Evolutionary conservation across 2,797 vertebrate species (phyloP), one percentile per base, ranked within the genome.

Genomic region (Taenioides sp.): DNA sequence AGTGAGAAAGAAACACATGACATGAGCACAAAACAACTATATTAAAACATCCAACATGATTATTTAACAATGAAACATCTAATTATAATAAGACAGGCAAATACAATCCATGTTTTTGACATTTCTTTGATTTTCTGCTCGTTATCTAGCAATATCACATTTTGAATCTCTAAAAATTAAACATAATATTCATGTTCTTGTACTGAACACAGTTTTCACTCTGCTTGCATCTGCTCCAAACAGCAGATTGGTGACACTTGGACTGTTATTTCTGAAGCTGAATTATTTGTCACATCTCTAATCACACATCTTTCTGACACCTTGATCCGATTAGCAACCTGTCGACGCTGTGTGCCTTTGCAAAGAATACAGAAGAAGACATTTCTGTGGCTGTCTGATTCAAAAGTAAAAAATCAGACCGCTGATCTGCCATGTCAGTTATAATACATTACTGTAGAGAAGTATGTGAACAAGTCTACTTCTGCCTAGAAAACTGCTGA

Each of bases 241-340:
- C 18, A 58, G 64, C 70, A 75, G 75, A 79, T 80, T 14, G 28
- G 62, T 77, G 75, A 76, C 75, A 76, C 70, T 65, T 73, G 62
- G 43, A 61, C 74, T 69, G 77, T 84, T 83, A 86, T 84, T 86
- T 85, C 80, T 73, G 66, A 76, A 75, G 81, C 70, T 70, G 77
- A 82, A 87, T 82, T 72, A 75, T 86, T 84, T 86, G 78, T 83
- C 88, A 76, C 81, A 72, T 77, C 79, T 20, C 74, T 70, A 43
- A 76, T 87, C 82, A 71, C 84, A 20, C 72, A 49, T 79, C 67
- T 23, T 70, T 82, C 65, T 9, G 57, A 78, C 86, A 77, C 88
- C 84, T 81, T 71, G 47, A 59, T 78, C 65, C 20, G 72, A 78
- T 80, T 70, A 78, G 69, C 68, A 83, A 82, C 76, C 73, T 86